phyloP scores from a whole-genome alignment of 2,888 invertebrate species.

The Cepaea hortensis region DNA sequence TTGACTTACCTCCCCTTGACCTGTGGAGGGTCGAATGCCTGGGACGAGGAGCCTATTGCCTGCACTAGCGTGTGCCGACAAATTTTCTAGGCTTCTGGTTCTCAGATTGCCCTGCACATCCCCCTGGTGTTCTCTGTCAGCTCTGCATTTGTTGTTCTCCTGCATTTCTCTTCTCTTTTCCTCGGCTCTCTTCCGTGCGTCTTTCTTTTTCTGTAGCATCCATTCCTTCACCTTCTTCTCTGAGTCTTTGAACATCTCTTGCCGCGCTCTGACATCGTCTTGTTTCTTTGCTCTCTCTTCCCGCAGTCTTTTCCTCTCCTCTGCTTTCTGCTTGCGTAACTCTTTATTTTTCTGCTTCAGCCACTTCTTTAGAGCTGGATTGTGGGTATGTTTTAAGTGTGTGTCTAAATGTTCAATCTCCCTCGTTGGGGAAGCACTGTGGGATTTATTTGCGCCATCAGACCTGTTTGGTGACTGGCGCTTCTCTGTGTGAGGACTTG shows the following conservation, averaged over 20 bases:
- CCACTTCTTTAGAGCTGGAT: slow-evolving; percentile 51
- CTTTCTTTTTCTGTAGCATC: slow-evolving; percentile 64
- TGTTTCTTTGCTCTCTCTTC: slow-evolving; percentile 46
- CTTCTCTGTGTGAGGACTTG: background rate
- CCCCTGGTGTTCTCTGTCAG: slow-evolving; percentile 15
- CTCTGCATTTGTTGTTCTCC: slow-evolving; percentile 33
- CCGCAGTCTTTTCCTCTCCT: slow-evolving; percentile 44
- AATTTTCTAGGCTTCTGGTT: slow-evolving; percentile 26
- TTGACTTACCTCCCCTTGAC: background rate
- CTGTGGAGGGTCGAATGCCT: slow-evolving; percentile 18
- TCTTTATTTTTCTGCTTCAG: slow-evolving; percentile 48
- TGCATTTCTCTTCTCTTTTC: slow-evolving; percentile 53
- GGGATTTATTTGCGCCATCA: background rate
- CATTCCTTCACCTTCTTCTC: slow-evolving; percentile 62
- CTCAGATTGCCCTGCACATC: background rate
- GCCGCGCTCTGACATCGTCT: slow-evolving; percentile 26
- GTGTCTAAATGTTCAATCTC: slow-evolving; percentile 28
- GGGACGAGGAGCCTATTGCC: slow-evolving; percentile 16
- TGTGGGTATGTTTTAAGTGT: slow-evolving; percentile 48
- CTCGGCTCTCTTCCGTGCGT: slow-evolving; percentile 55
- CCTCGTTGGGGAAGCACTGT: background rate
- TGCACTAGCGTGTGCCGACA: slow-evolving; percentile 11
- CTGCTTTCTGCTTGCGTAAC: slow-evolving; percentile 45
- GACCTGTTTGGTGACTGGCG: background rate
- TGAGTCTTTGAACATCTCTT: slow-evolving; percentile 49